Evolutionary conservation across 2,888 invertebrate species (phyloP), one percentile per base, ranked within the genome.

Genomic region (Blastobasis lacticolella): DNA sequence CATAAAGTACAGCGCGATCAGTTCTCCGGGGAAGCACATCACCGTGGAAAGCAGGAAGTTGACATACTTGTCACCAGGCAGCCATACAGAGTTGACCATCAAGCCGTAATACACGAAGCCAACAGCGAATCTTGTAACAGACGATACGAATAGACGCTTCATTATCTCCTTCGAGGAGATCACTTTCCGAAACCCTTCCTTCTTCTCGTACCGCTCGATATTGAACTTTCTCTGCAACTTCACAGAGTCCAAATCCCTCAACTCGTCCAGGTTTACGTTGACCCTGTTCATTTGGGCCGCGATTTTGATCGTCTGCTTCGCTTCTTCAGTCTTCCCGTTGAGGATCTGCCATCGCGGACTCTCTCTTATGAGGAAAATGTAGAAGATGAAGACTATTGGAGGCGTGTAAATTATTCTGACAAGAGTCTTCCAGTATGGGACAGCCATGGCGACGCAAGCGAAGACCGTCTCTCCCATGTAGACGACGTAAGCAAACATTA

Each of bases 21-120:
- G 49, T 54, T 85, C 85, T 1, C 85, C 86, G 0, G 85, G 86
- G 45, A 81, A 83, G 0, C 83, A 84, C 76, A 82, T 81, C 42
- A 82, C 58, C 0, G 84, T 78, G 2, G 78, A 61, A 46, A 86
- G 60, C 10, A 83, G 53, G 51, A 85, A 86, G 58, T 84, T 85
- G 2, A 71, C 67, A 50, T 85, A 81, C 51, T 82, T 85, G 49
- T 81, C 67, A 0, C 86, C 86, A 0, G 86, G 83, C 10, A 86
- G 58, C 58, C 63, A 76, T 1, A 85, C 85, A 0, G 83, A 80
- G 54, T 83, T 81, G 36, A 82, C 66, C 68, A 82, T 73, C 52
- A 86, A 49, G 0, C 85, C 84, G 49, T 80, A 83, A 56, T 85
- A 86, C 6, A 84, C 78, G 49, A 85, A 86, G 36, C 66, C 75